These are phyloP conservation scores for Tachysurus vachellii DNA, from an alignment of 2,113 vertebrate genomes.

Conservation along the genomic window DNA sequence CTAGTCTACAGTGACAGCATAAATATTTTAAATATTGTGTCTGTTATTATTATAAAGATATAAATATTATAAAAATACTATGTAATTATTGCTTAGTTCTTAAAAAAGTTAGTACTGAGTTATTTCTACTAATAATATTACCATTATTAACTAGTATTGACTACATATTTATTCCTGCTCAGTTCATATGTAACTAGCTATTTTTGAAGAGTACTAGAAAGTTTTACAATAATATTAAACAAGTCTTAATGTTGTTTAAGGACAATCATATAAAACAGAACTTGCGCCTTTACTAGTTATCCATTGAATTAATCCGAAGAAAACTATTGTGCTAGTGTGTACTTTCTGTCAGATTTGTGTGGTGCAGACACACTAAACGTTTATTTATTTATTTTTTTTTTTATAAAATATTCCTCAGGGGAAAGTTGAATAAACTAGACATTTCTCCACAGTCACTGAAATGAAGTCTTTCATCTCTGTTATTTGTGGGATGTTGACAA, in stretches of 20 bases:
- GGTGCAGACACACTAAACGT: not conserved
- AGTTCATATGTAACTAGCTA: not conserved
- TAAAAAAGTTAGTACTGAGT: not conserved
- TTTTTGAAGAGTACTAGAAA: not conserved
- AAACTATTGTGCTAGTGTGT: not conserved
- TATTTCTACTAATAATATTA: not conserved
- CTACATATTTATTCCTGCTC: not conserved
- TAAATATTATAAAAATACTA: not conserved
- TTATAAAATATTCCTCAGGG: slow-evolving; percentile 3
- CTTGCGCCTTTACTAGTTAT: not conserved
- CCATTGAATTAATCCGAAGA: not conserved
- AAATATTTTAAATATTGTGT: not conserved
- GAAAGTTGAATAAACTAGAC: slow-evolving; percentile 17
- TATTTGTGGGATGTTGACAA: slow-evolving; percentile 34
- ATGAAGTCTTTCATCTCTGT: slow-evolving; percentile 22
- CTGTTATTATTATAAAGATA: not conserved
- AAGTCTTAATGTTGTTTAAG: not conserved
- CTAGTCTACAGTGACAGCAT: not conserved
- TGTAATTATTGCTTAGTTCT: not conserved
- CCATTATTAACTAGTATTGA: not conserved
- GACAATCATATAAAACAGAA: not conserved
- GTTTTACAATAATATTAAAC: not conserved
- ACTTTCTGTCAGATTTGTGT: slow-evolving; percentile 12
- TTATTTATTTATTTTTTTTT: slow-evolving; percentile 17
- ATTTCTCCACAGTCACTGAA: slow-evolving; percentile 20